These are phyloP conservation scores for Ephestia elutella DNA, from an alignment of 1,140 invertebrate species.

Conservation along the genomic window DNA sequence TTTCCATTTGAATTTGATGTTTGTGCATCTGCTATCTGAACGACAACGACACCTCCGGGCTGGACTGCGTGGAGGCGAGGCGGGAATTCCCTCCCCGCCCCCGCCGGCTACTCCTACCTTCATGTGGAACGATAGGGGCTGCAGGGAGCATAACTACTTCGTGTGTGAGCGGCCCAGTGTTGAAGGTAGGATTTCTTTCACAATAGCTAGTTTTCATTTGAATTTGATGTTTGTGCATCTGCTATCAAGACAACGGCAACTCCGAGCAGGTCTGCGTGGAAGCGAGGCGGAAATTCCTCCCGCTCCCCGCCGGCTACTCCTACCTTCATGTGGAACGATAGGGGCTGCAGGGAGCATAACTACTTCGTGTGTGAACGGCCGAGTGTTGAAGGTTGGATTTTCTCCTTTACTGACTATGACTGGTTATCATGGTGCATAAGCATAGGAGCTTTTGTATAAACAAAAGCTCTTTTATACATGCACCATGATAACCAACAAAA, in stretches of 20 bases:
- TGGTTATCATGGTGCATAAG: no score
- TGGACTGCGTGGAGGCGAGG: constrained; percentile 86
- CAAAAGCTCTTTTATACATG: no score
- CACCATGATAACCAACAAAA: no score
- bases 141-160: constrained; percentile 80
- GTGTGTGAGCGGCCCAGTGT: constrained; percentile 78
- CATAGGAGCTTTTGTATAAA: no score
- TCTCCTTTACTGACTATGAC: neutral
- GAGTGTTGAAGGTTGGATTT: constrained; percentile 37
- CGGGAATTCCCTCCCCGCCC: constrained; percentile 76
- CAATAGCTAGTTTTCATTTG: neutral
- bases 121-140: constrained; percentile 87
- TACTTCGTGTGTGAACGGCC: constrained; percentile 82
- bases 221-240: no score
- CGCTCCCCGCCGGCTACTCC: constrained; percentile 58
- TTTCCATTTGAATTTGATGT: no score
- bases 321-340: constrained; percentile 85
- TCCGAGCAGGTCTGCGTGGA: constrained; percentile 87
- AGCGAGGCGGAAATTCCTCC: constrained; percentile 78
- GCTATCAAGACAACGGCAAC: constrained; percentile 86
- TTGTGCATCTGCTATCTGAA: constrained; percentile 84
- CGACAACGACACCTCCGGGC: constrained; percentile 84
- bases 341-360: constrained; percentile 81
- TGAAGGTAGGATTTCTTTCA: constrained; percentile 32
- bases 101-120: constrained; percentile 67